Base-by-base conservation (phyloP, 2,113 vertebrate genomes). In the Thamnophis sirtalis region DNA sequence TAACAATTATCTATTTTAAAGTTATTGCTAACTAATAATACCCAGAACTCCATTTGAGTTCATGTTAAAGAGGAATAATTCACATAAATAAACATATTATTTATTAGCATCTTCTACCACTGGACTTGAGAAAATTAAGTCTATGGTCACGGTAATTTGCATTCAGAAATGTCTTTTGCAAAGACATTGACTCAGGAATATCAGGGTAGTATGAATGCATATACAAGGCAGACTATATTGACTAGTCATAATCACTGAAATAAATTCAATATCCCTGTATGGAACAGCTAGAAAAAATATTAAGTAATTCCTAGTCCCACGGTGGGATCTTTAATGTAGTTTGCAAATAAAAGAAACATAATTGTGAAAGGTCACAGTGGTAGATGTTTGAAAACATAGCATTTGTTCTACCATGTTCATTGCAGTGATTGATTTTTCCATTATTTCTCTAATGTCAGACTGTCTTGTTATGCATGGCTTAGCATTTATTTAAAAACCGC, bases 401-500 rank as follows among this genome's bases (percentile, higher is more conserved):
- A 94, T 90, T 50, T 0, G 5, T 89, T 92, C 89, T 48, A 7
- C 89, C 93, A 88, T 60, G 73, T 85, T 53, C 68, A 88, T 89
- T 88, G 84, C 93, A 49, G 17, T 0, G 43, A 80, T 1, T 28
- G 94, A 92, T 90, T 55, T 94, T 96, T 92, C 92, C 84, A 91
- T 91, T 91, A 50, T 92, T 94, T 93, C 53, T 93, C 38, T 53
- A 92, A 89, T 89, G 95, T 94, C 92, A 92, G 94, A 92, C 91
- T 93, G 90, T 54, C 11, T 58, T 60, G 4, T 49, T 93, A 94
- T 95, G 93, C 93, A 60, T 94, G 95, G 92, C 94, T 95, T 92
- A 92, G 93, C 93, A 93, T 94, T 95, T 93, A 93, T 95, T 95
- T 90, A 94, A 95, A 95, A 89, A 91, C 93, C 60, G 28, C 85